Percentiles rank a stretch among this genome's conserved stretches.
These are phyloP conservation scores for Clavelina lepadiformis DNA, from an alignment of 23 tunicate genomes.

Conservation along the genomic window DNA sequence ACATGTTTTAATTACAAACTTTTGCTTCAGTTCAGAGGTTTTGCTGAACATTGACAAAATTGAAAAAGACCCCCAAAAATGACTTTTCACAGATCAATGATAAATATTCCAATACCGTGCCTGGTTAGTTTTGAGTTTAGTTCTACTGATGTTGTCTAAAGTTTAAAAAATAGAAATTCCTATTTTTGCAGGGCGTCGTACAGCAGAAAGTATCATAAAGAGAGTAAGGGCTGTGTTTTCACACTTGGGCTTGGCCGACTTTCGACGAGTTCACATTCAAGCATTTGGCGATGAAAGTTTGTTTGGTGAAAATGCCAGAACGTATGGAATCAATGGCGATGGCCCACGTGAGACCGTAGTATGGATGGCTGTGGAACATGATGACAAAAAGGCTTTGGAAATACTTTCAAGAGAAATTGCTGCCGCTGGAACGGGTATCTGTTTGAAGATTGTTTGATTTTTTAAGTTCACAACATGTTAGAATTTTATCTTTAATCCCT, in stretches of 20 bases:
- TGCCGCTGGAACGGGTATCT: conserved; percentile 86
- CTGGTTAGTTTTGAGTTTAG: too few species aligned
- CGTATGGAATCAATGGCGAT: conserved; percentile 26
- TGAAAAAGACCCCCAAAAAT: too few species aligned
- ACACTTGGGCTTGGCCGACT: conserved; percentile 41
- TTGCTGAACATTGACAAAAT: too few species aligned
- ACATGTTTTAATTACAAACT: too few species aligned
- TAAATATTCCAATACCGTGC: too few species aligned
- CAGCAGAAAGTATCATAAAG: conserved; percentile 51
- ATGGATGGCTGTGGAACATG: conserved; percentile 91
- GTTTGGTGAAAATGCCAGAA: conserved; percentile 54
- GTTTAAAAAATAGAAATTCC: background rate
- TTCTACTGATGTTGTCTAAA: too few species aligned
- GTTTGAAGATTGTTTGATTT: too few species aligned
- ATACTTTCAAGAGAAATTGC: conserved; percentile 83
- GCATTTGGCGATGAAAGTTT: conserved; percentile 71
- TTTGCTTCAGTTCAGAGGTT: too few species aligned
- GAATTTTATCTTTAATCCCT: too few species aligned
- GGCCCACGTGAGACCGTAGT: conserved; percentile 66
- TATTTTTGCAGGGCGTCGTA: conserved; percentile 43
- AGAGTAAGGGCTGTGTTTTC: conserved; percentile 46
- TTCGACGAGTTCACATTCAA: conserved; percentile 63
- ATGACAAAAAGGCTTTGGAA: conserved; percentile 64
- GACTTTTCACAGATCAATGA: too few species aligned
- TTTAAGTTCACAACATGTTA: too few species aligned